Evolutionary conservation across 2,113 vertebrate species (phyloP).

Genomic region (Etia nguti): DNA sequence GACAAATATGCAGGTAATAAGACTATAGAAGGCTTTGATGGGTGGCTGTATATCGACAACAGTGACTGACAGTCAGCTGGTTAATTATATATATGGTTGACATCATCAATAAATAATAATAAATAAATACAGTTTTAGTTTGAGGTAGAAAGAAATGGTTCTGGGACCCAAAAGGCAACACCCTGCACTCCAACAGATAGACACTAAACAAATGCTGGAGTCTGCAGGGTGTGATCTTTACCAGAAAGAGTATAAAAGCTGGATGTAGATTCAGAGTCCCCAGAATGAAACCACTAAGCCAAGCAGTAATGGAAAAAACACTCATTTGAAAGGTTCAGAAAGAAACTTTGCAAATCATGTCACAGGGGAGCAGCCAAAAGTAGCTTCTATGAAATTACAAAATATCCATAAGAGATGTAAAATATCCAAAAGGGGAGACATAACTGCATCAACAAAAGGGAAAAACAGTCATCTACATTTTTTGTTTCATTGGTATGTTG

Average conservation of each 20-base stretch:
- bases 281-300: not conserved
- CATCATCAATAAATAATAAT: not conserved
- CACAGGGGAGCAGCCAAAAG: not conserved
- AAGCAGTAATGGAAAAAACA: not conserved
- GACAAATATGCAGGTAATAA: not conserved
- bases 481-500: not conserved
- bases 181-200: not conserved
- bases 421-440: not conserved
- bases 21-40: not conserved
- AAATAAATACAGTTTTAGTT: not conserved
- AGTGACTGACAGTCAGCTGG: not conserved
- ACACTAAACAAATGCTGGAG: not conserved
- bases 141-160: not conserved
- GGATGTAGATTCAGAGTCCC: not conserved
- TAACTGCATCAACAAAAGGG: not conserved
- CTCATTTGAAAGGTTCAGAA: not conserved
- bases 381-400: not conserved
- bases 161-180: not conserved
- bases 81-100: not conserved
- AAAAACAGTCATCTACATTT: rapidly evolving
- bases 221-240: rapidly evolving
- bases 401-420: not conserved
- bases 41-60: no score
- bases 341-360: rapidly evolving
- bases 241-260: not conserved